A percentile compares a stretch with the other conserved stretches of the same genome.
Evolutionary conservation across 1,140 invertebrate genomes (phyloP).

Genomic region (Sitobion miscanthi): DNA sequence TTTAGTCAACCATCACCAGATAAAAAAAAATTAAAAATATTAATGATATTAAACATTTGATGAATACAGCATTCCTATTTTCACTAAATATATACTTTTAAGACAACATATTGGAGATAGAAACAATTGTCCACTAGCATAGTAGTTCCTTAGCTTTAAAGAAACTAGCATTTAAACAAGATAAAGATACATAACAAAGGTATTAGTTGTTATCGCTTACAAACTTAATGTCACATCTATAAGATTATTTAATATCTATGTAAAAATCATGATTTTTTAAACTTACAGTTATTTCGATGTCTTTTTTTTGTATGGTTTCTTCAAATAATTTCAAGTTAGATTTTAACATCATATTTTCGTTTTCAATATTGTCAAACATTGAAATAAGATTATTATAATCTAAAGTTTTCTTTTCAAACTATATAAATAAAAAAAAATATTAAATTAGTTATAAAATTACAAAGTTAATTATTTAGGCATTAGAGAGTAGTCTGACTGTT

Average conservation of each 20-base stretch:
- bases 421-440: neutral
- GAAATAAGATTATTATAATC: slow-evolving; percentile 13
- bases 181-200: too few relatives aligned
- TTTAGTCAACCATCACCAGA: too few relatives aligned
- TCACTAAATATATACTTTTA: too few relatives aligned
- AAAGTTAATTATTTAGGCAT: neutral
- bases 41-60: too few relatives aligned
- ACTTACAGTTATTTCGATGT: slow-evolving; percentile 35
- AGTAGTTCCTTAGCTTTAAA: neutral
- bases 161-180: neutral
- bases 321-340: neutral
- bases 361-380: slow-evolving; percentile 26
- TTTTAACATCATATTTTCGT: slow-evolving; percentile 32
- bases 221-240: too few relatives aligned
- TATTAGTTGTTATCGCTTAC: too few relatives aligned
- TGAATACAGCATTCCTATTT: too few relatives aligned
- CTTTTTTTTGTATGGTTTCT: neutral
- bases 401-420: slow-evolving; percentile 44
- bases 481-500: neutral
- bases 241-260: too few relatives aligned
- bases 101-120: neutral
- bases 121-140: neutral
- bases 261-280: neutral
- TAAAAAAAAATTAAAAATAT: too few relatives aligned
- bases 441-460: neutral